Conservation (phyloP, 1,140 invertebrate species). For the Gryllus bimaculatus region DNA sequence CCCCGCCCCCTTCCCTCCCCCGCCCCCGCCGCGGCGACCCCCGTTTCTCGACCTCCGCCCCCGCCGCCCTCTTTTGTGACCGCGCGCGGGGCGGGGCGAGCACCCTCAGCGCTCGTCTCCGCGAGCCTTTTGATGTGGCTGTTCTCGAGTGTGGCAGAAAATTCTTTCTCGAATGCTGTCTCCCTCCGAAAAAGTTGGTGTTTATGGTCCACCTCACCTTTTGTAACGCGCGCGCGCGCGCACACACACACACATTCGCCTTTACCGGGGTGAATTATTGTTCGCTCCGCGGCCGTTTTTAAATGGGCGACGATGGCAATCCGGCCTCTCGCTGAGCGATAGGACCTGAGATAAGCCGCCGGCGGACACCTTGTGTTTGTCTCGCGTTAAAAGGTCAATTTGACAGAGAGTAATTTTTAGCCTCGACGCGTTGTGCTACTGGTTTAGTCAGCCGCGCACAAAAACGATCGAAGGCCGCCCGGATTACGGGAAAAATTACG, state of each 20-base stretch:
- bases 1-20: too few relatives aligned
- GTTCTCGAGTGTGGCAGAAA: neutral
- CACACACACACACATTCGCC: neutral
- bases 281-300: neutral
- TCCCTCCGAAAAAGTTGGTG: neutral
- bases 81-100: neutral
- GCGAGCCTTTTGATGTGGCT: neutral
- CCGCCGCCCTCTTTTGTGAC: neutral
- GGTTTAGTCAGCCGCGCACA: neutral
- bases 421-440: neutral
- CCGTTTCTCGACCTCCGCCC: neutral
- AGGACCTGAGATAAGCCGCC: neutral
- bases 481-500: neutral
- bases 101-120: neutral
- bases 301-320: neutral
- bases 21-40: neutral
- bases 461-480: neutral
- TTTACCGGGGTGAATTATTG: neutral
- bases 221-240: neutral
- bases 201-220: slow-evolving; percentile 3
- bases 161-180: neutral
- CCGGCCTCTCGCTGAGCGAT: too few relatives aligned
- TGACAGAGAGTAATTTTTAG: slow-evolving; percentile 5
- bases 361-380: neutral
- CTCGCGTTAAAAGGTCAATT: slow-evolving; percentile 4